A percentile compares a stretch with the other conserved stretches of the same genome.
Evolutionary conservation across 2,113 vertebrate genomes (phyloP).

Genomic region (Callorhinus ursinus): DNA sequence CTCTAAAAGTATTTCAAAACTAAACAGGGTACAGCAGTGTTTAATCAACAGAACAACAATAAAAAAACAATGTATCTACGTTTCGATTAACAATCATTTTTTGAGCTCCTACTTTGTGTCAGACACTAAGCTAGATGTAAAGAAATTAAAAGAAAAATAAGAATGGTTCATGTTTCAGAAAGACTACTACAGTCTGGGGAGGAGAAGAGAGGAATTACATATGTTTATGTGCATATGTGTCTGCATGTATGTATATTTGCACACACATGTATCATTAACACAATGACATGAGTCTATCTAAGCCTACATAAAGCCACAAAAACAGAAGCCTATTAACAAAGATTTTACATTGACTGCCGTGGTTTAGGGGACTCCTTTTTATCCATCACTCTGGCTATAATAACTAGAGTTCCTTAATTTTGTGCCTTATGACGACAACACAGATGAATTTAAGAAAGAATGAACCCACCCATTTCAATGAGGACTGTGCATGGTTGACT

Average conservation of each 20-base stretch:
- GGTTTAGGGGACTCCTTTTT: not conserved
- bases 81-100: not conserved
- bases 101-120: not conserved
- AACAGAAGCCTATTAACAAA: not conserved
- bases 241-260: not conserved
- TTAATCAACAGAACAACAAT: not conserved
- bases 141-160: slow-evolving; percentile 7
- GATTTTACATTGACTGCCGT: too few relatives aligned
- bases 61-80: not conserved
- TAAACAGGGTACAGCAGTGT: not conserved
- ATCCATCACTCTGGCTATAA: not conserved
- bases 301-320: not conserved
- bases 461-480: not conserved
- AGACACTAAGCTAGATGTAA: not conserved
- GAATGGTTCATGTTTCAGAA: not conserved
- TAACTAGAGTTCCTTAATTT: not conserved
- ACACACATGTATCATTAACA: not conserved
- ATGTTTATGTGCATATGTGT: not conserved
- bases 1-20: not conserved
- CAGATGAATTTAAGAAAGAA: not conserved
- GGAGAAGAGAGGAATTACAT: not conserved
- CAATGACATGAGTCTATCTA: not conserved
- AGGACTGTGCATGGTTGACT: not conserved
- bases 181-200: not conserved
- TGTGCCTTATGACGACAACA: not conserved